A percentile compares a stretch with the other conserved stretches of the same genome.
These are phyloP conservation scores for Plagodis pulveraria DNA, from an alignment of 2,888 invertebrate genomes.

Conservation along the genomic window DNA sequence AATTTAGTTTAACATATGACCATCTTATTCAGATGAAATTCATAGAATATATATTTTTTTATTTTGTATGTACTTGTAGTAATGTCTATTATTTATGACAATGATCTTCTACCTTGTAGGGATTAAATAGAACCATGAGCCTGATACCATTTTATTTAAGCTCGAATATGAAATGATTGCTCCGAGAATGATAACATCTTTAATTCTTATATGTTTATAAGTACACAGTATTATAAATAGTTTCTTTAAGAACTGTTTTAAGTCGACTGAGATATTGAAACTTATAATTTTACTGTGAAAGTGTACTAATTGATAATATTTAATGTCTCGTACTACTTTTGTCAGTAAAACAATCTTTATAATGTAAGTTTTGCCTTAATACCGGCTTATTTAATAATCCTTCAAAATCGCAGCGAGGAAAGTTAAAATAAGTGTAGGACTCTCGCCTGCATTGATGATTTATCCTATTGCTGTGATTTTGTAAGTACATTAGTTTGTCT, in stretches of 20 bases:
- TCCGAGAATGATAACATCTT: slow-evolving; percentile 3
- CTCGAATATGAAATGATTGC: slow-evolving; percentile 36
- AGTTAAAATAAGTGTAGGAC: too few species aligned
- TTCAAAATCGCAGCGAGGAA: too few species aligned
- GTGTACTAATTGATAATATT: not conserved
- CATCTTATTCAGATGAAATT: slow-evolving; percentile 36
- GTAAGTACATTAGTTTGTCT: too few species aligned
- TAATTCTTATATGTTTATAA: slow-evolving; percentile 9
- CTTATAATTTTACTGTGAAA: slow-evolving; percentile 6
- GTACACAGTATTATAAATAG: slow-evolving; percentile 38
- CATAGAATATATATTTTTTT: slow-evolving; percentile 17
- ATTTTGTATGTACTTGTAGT: slow-evolving; percentile 15
- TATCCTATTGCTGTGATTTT: too few species aligned
- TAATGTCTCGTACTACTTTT: too few species aligned
- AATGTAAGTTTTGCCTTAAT: too few species aligned
- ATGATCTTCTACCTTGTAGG: slow-evolving; percentile 23
- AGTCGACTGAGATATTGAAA: slow-evolving; percentile 21
- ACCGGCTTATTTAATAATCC: too few species aligned
- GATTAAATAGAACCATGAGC: slow-evolving; percentile 6
- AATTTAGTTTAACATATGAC: slow-evolving; percentile 32
- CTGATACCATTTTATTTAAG: slow-evolving; percentile 12
- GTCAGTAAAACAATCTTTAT: too few species aligned
- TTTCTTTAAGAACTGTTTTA: slow-evolving; percentile 14
- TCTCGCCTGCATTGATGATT: too few species aligned
- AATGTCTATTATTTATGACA: slow-evolving; percentile 20